Evolutionary conservation across 2,797 vertebrate genomes (phyloP).

Genomic region (Psittacula derbiana): DNA sequence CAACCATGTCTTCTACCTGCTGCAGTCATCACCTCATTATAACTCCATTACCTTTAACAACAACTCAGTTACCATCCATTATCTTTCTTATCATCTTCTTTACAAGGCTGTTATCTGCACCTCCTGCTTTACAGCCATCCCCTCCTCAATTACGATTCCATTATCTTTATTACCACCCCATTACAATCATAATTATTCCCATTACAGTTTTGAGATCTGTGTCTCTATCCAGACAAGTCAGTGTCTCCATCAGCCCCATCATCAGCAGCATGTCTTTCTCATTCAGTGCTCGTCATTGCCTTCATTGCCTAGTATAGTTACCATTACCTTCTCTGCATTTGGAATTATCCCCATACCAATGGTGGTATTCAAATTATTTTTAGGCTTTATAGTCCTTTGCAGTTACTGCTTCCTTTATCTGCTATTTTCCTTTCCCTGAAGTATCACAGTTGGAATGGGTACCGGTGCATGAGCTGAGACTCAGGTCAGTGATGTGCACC

Average conservation of each 20-base stretch:
- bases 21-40: slow-evolving; percentile 63
- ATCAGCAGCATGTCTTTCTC: not conserved
- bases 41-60: slow-evolving; percentile 76
- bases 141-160: slow-evolving; percentile 76
- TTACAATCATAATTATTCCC: slow-evolving; percentile 73
- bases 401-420: slow-evolving; percentile 1
- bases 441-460: not conserved
- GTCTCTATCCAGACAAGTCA: slow-evolving; percentile 24
- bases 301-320: not conserved
- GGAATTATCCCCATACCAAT: not conserved
- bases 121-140: slow-evolving; percentile 69
- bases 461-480: not conserved
- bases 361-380: slow-evolving; percentile 29
- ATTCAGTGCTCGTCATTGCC: not conserved
- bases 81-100: slow-evolving; percentile 64
- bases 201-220: slow-evolving; percentile 64
- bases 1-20: slow-evolving; percentile 41
- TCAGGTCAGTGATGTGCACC: not conserved
- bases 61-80: slow-evolving; percentile 70
- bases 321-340: not conserved
- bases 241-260: slow-evolving; percentile 18
- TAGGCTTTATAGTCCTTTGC: not conserved
- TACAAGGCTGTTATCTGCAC: slow-evolving; percentile 68
- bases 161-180: slow-evolving; percentile 75
- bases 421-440: not conserved